These are phyloP conservation scores for Threskiornis aethiopicus DNA, from an alignment of 2,797 vertebrate genomes.

Conservation along the genomic window DNA sequence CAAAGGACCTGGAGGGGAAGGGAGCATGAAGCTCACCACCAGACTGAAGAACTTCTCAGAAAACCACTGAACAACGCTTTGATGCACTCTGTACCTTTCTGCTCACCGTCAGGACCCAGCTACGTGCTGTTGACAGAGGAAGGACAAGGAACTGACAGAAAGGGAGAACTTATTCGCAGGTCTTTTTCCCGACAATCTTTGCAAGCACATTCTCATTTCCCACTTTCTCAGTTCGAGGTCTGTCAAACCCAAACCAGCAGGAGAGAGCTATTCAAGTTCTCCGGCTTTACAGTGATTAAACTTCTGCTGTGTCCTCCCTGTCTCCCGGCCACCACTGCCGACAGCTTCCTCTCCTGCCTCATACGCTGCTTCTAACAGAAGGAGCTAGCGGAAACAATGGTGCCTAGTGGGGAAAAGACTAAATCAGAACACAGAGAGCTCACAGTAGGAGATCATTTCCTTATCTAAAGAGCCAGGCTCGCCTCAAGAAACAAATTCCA, in stretches of 20 bases:
- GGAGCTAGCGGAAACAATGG: slow-evolving; percentile 24
- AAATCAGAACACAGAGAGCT: not conserved
- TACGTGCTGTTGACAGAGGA: not conserved
- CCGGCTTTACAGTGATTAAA: not conserved
- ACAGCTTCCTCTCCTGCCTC: not conserved
- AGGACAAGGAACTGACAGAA: not conserved
- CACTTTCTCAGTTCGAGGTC: not conserved
- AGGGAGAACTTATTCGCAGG: not conserved
- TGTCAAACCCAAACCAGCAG: slow-evolving; percentile 1
- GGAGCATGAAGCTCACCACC: not conserved
- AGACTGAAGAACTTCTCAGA: not conserved
- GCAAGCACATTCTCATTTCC: not conserved
- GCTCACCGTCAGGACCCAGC: not conserved
- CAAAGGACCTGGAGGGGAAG: not conserved
- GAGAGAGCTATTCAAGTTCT: not conserved
- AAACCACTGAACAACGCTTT: not conserved
- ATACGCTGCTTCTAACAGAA: not conserved
- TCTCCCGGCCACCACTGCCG: not conserved
- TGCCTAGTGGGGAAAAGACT: not conserved
- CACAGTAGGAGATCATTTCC: slow-evolving; percentile 30
- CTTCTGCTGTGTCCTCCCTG: not conserved
- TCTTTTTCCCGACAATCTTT: not conserved
- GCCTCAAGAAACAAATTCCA: slow-evolving; percentile 28
- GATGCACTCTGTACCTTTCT: not conserved
- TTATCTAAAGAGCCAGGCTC: slow-evolving; percentile 32